phyloP scores from a whole-genome alignment of 2,797 vertebrate species.

The Notolepis coatsorum region DNA sequence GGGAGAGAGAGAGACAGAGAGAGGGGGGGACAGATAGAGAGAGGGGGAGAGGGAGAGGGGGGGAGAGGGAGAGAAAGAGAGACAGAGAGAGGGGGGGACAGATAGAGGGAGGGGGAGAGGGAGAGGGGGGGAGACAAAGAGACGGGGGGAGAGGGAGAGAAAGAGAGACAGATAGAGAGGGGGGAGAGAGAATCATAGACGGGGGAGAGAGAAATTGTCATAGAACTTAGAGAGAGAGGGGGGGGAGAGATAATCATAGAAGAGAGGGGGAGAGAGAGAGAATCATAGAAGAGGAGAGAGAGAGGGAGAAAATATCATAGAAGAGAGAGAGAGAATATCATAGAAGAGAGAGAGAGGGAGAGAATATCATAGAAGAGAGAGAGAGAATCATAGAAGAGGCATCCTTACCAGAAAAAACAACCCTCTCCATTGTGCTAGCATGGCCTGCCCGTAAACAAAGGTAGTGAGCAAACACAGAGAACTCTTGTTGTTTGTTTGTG shows the following conservation, averaged over 20 bases:
- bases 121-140: neutral
- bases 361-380: slow-evolving; percentile 32
- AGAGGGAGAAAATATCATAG: too few relatives aligned
- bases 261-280: too few relatives aligned
- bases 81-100: slow-evolving; percentile 27
- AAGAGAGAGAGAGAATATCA: too few relatives aligned
- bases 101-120: slow-evolving; percentile 13
- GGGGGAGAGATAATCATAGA: slow-evolving; percentile 30
- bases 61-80: slow-evolving; percentile 31
- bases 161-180: slow-evolving; percentile 17
- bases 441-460: slow-evolving; percentile 41
- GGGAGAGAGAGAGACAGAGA: slow-evolving; percentile 13
- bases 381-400: slow-evolving; percentile 26
- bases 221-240: neutral
- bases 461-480: slow-evolving; percentile 41
- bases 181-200: slow-evolving; percentile 37
- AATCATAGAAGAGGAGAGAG: too few relatives aligned
- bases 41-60: neutral
- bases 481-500: slow-evolving; percentile 22
- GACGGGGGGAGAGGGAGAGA: neutral
- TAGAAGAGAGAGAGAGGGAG: slow-evolving; percentile 18
- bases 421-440: slow-evolving; percentile 37
- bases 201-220: slow-evolving; percentile 24
- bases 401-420: slow-evolving; percentile 46
- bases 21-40: too few relatives aligned